phyloP scores from a whole-genome alignment of 2,113 vertebrate genomes.

The Prionailurus bengalensis region DNA sequence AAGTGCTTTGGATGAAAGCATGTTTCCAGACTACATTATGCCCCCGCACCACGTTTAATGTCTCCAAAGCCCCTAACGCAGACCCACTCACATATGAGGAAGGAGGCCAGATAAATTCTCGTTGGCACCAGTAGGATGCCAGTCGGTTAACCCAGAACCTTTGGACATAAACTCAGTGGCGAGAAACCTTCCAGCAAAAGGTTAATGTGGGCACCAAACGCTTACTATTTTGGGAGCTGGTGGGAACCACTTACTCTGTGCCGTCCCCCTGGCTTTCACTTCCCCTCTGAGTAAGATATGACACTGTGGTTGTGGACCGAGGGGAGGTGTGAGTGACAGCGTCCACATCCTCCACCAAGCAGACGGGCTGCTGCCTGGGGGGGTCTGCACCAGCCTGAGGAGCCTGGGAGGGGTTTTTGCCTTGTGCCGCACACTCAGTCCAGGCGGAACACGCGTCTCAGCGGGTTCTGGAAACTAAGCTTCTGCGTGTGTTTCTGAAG shows the following conservation, averaged over 20 bases:
- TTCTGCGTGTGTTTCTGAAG: background rate
- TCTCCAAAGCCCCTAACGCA: background rate
- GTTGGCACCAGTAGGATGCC: background rate
- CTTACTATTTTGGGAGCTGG: background rate
- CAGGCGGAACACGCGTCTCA: background rate
- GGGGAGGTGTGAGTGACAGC: background rate
- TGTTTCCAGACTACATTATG: no score
- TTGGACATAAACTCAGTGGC: background rate
- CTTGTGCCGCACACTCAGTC: background rate
- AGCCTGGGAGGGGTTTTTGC: background rate
- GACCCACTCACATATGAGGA: background rate
- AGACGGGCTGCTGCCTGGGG: background rate
- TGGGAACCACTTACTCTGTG: background rate
- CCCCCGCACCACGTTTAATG: background rate
- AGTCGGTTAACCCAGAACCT: background rate
- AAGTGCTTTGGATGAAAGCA: no score
- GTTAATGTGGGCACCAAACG: background rate
- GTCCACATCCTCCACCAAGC: rapidly evolving
- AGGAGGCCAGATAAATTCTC: background rate
- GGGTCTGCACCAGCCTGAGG: background rate
- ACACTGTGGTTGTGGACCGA: background rate
- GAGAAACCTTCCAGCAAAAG: background rate
- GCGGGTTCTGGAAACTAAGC: background rate
- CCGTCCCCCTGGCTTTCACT: conserved; percentile 39
- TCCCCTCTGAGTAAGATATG: background rate